These are phyloP conservation scores for Ia io DNA, from an alignment of 2,113 vertebrate genomes.

Conservation along the genomic window DNA sequence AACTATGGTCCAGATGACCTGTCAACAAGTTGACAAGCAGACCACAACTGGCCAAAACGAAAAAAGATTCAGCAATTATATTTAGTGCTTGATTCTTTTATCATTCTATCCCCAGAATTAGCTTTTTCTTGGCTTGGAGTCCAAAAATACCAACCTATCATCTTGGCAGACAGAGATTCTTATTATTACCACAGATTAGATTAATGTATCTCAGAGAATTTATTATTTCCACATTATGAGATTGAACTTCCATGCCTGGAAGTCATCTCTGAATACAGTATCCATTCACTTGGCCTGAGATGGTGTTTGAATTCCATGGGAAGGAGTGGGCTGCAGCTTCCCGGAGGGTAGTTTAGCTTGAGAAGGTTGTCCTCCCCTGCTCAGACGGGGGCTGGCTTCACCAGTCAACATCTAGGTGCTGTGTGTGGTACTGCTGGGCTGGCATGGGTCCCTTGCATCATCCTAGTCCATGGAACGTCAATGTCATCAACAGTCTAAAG, in stretches of 20 bases:
- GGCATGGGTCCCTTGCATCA: conserved; percentile 61
- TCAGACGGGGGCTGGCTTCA: conserved; percentile 58
- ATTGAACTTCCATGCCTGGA: conserved; percentile 53
- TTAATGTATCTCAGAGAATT: conserved; percentile 68
- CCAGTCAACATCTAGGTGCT: conserved; percentile 68
- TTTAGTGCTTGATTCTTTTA: conserved; percentile 49
- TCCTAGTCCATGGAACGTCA: conserved; percentile 65
- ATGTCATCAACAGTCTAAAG: conserved; percentile 50
- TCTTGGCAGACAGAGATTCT: conserved; percentile 35
- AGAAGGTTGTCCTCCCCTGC: conserved; percentile 36
- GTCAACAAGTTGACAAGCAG: conserved; percentile 20
- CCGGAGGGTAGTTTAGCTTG: neutral
- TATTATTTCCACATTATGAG: conserved; percentile 58
- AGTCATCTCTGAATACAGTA: conserved; percentile 54
- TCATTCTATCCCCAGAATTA: conserved; percentile 36
- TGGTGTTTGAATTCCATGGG: conserved; percentile 50
- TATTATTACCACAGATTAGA: conserved; percentile 61
- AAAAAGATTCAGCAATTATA: neutral
- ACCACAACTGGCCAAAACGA: conserved; percentile 33
- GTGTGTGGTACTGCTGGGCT: conserved; percentile 26
- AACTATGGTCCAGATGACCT: conserved; percentile 4
- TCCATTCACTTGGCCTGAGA: conserved; percentile 28
- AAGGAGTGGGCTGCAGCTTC: conserved; percentile 40
- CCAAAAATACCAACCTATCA: conserved; percentile 42
- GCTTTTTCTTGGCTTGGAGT: conserved; percentile 41